Evolutionary conservation across 1,140 invertebrate genomes (phyloP), one percentile per base, ranked within the genome.

Genomic region (Rhopalosiphum maidis): DNA sequence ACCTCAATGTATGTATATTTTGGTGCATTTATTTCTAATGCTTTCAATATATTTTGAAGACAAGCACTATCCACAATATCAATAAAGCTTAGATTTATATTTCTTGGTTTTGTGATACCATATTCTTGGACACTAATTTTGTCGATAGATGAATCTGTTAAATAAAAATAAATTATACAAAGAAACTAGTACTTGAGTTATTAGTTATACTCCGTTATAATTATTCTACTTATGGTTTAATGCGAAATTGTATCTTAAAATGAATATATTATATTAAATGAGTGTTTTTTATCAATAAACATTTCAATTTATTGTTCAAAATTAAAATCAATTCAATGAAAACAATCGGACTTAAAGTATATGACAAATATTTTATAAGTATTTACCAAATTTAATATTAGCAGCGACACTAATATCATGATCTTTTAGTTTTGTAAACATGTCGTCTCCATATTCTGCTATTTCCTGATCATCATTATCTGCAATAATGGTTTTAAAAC

Each of bases 361-460:
- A 37, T 37, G 22, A 37, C 21, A 83, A n/a, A n/a, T 83, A 83
- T 83, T 83, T 83, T 83, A 83, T 18, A 41, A 37, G 23, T 46
- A 48, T 46, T 90, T 90, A 60, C 51, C 41, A 15, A 43, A 89
- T 54, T 54, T n/a, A 11, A 68, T 35, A n/a, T 21, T 46, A 21
- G 55, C n/a, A n/a, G 23, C 23, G 1, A 15, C 55, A 22, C 37
- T 68, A 15, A 91, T 83, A 77, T 35, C 46, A 22, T 21, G 35
- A 48, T 92, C 91, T 92, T 46, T 92, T 23, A 92, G 35, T 0
- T 83, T 92, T 35, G 48, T 11, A 51, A 82, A 92, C 41, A 35
- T 37, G 3, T 22, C 46, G 35, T 92, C 5, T 37, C 60, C 91
- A 35, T 92, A 92, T 46, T 77, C 60, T 23, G 91, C 60, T 23